Conservation (phyloP, 1,140 invertebrate genomes). For the Palaemon carinicauda region DNA sequence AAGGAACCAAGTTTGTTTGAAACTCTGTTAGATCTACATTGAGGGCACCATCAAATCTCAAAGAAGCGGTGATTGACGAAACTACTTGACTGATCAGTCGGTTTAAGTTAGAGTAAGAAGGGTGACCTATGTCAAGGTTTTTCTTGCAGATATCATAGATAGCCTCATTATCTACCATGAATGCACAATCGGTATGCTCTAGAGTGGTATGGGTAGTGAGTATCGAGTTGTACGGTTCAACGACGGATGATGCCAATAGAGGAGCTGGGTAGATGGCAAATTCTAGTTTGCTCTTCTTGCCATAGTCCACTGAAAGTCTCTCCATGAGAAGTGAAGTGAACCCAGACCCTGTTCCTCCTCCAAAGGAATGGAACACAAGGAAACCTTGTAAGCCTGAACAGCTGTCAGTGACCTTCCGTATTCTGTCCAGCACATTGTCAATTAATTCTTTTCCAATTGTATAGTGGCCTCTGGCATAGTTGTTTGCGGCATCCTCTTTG, state of each 20-base stretch:
- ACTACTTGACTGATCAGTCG: conserved; percentile 70
- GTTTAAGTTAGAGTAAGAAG: conserved; percentile 82
- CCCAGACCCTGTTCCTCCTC: conserved; percentile 80
- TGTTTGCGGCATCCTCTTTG: conserved; percentile 45
- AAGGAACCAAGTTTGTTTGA: conserved; percentile 72
- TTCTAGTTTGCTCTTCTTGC: conserved; percentile 45
- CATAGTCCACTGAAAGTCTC: conserved; percentile 75
- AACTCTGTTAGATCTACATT: conserved; percentile 73
- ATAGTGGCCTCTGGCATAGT: conserved; percentile 82
- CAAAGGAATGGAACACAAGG: conserved; percentile 87
- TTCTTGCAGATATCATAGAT: conserved; percentile 85
- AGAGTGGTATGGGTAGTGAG: conserved; percentile 56
- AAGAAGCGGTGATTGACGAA: conserved; percentile 69
- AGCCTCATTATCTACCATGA: conserved; percentile 87
- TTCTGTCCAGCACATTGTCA: conserved; percentile 78
- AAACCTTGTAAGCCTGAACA: conserved; percentile 93
- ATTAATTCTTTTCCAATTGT: conserved; percentile 90
- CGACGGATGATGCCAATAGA: conserved; percentile 68
- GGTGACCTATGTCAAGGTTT: conserved; percentile 86
- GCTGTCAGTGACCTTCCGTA: conserved; percentile 84
- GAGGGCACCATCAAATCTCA: conserved; percentile 80
- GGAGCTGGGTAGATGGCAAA: conserved; percentile 85
- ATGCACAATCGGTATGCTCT: conserved; percentile 76
- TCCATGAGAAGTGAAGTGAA: conserved; percentile 86
- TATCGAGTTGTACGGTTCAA: conserved; percentile 61